These are phyloP conservation scores for Pristis pectinata DNA, from an alignment of 2,797 vertebrate genomes.

Conservation along the genomic window DNA sequence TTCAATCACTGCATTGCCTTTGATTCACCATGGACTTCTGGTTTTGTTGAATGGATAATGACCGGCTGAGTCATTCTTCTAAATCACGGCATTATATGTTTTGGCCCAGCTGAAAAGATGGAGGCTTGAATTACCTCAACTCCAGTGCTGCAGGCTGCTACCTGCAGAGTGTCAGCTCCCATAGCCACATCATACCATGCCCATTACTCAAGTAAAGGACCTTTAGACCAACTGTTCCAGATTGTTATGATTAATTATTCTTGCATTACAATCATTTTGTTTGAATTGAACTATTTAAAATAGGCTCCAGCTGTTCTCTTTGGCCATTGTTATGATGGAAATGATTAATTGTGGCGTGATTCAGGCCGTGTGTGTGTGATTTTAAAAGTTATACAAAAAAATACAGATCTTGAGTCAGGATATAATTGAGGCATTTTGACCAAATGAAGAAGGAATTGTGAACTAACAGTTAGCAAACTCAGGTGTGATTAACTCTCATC, in stretches of 20 bases:
- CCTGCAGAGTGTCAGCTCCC: constrained; percentile 30
- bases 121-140: not conserved
- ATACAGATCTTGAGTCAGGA: not conserved
- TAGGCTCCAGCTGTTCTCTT: constrained; percentile 37
- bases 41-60: constrained; percentile 23
- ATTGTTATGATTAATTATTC: constrained; percentile 38
- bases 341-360: constrained; percentile 36
- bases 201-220: constrained; percentile 27
- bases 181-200: constrained; percentile 7
- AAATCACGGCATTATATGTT: not conserved
- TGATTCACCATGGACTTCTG: not conserved
- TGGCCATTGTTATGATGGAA: constrained; percentile 32
- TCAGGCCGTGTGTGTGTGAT: constrained; percentile 27
- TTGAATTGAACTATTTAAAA: constrained; percentile 37
- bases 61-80: not conserved
- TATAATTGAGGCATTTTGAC: constrained; percentile 29
- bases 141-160: not conserved
- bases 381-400: constrained; percentile 31
- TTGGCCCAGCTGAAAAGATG: not conserved
- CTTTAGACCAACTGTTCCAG: constrained; percentile 29
- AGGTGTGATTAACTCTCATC: constrained; percentile 33
- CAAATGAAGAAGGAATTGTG: constrained; percentile 25
- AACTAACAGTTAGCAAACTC: constrained; percentile 22
- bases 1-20: not conserved
- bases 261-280: constrained; percentile 37